Base-by-base conservation (phyloP, 1,140 invertebrate genomes). In the Zophobas morio region DNA sequence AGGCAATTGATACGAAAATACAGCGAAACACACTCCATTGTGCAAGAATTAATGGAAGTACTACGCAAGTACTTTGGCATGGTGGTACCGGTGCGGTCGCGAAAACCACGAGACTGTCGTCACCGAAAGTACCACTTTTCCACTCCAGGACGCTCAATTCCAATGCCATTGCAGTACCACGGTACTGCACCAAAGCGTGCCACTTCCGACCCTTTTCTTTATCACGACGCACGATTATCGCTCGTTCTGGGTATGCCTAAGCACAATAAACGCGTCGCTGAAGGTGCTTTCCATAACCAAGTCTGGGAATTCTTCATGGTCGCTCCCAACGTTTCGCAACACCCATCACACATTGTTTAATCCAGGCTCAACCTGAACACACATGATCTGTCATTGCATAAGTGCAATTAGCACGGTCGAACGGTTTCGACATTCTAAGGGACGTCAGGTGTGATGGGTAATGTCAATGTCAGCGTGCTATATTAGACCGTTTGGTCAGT, bases 291-390 rank as follows among this genome's bases (percentile, higher is more conserved):
- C 36, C 6, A 8, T 56, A 56, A 56, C 6, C 32, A 56, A 33
- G 3, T 47, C 37, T 78, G 63, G 53, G 63, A 79, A 72, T 60
- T 71, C 36, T 70, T 75, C 78, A 79, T 79, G 78, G 78, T 53
- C 78, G 46, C 60, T 79, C 78, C 66, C 74, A 76, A 46, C n/a
- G 42, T 79, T 78, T 66, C 76, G 33, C 63, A 78, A 78, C 51
- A 20, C 32, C 32, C 33, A n/a, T 32, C 32, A 72, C 32, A 34
- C 75, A 66, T 70, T 76, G 60, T 66, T 76, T 76, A 6, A 20
- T 34, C 60, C 46, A 47, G 35, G 42, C 39, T n/a, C 8, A 20
- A 32, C 39, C 20, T 51, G 8, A 49, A 42, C 33, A 39, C 37
- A 36, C 40, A 60, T 35, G 57, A 60, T 60, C 53, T 70, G 66